These are phyloP conservation scores for Agrochola macilenta DNA, from an alignment of 2,888 invertebrate genomes.

Conservation along the genomic window DNA sequence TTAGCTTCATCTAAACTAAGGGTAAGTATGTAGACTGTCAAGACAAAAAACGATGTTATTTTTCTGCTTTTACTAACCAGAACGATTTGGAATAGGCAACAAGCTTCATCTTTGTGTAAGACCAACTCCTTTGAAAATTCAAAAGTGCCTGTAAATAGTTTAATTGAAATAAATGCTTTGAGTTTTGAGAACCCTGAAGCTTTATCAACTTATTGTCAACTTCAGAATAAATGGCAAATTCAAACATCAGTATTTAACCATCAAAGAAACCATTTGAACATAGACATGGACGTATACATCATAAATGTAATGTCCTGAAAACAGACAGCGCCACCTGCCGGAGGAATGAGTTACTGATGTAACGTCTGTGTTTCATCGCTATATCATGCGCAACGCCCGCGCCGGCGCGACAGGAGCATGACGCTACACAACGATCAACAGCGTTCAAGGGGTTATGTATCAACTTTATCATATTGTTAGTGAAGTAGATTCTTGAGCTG, in stretches of 20 bases:
- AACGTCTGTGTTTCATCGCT: slow-evolving; percentile 30
- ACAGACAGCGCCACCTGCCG: slow-evolving; percentile 56
- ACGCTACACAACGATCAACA: slow-evolving; percentile 40
- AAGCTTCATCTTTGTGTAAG: background rate
- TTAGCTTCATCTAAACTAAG: background rate
- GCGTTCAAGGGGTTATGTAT: slow-evolving; percentile 20
- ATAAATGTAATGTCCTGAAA: slow-evolving; percentile 52
- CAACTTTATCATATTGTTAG: slow-evolving; percentile 28
- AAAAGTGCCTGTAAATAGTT: background rate
- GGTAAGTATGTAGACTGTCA: background rate
- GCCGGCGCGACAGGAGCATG: slow-evolving; percentile 51
- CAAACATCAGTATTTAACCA: slow-evolving; percentile 35
- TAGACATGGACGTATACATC: slow-evolving; percentile 43
- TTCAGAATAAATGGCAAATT: slow-evolving; percentile 23
- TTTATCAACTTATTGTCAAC: slow-evolving; percentile 29
- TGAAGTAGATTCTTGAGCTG: slow-evolving; percentile 28
- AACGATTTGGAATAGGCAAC: background rate
- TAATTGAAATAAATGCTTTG: background rate
- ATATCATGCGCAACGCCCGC: slow-evolving; percentile 32
- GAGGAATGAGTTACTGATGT: slow-evolving; percentile 49
- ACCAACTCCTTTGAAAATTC: background rate
- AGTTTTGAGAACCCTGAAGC: background rate
- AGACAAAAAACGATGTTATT: background rate
- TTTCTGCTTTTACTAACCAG: background rate
- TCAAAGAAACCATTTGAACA: slow-evolving; percentile 49